phyloP scores from a whole-genome alignment of 2,888 invertebrate genomes.

The Cosmopolites sordidus region DNA sequence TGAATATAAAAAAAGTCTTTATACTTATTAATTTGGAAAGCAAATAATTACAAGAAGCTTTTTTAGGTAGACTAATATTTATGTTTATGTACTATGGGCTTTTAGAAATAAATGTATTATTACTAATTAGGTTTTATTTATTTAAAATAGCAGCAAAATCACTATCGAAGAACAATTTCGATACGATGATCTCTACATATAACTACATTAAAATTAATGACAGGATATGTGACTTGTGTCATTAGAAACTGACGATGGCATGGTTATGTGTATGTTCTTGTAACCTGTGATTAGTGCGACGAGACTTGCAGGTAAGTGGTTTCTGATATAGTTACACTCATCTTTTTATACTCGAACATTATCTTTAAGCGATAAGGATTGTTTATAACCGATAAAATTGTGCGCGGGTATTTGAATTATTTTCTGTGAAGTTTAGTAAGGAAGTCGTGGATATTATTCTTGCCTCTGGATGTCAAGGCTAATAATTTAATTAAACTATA shows the following conservation, averaged over 20 bases:
- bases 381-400: slow-evolving; percentile 1
- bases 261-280: slow-evolving; percentile 33
- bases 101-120: no score
- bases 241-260: slow-evolving; percentile 35
- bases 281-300: slow-evolving; percentile 36
- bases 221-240: slow-evolving; percentile 32
- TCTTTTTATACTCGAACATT: slow-evolving; percentile 14
- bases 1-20: no score
- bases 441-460: slow-evolving; percentile 21
- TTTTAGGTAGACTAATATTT: no score
- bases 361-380: slow-evolving; percentile 13
- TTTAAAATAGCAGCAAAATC: no score
- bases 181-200: neutral
- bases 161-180: neutral
- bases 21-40: no score
- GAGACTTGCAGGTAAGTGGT: slow-evolving; percentile 37
- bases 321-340: slow-evolving; percentile 24
- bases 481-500: slow-evolving; percentile 1
- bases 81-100: no score
- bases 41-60: no score
- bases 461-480: slow-evolving; percentile 27
- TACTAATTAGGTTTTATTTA: no score
- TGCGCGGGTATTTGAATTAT: slow-evolving; percentile 19
- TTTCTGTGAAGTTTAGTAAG: slow-evolving; percentile 3
- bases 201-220: neutral